A percentile compares a stretch with the other conserved stretches of the same genome.
Conservation (phyloP, 2,113 vertebrate genomes). For the Vulpes lagopus region DNA sequence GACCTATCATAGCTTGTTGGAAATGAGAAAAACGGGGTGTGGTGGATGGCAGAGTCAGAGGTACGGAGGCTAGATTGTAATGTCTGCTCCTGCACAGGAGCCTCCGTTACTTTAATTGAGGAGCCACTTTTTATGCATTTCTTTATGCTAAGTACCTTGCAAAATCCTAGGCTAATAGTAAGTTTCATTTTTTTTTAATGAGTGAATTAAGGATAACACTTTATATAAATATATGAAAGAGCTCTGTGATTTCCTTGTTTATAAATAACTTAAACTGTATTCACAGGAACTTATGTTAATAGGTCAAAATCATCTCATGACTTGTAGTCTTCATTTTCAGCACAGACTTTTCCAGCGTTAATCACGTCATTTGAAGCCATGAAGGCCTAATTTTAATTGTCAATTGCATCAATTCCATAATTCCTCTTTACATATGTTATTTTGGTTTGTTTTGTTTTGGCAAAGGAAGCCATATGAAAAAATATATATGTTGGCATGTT, state of each 20-base stretch:
- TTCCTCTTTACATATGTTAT: neutral
- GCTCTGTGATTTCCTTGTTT: neutral
- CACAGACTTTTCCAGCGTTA: neutral
- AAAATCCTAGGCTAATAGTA: neutral
- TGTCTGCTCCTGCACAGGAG: neutral
- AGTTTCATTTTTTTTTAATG: neutral
- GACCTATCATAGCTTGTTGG: neutral
- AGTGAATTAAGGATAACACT: neutral
- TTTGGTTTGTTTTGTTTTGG: neutral
- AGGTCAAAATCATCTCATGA: conserved; percentile 31
- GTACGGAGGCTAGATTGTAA: neutral
- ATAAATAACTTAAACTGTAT: conserved; percentile 4
- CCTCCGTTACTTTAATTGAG: neutral
- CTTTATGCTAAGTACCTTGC: neutral
- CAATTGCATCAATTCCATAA: neutral
- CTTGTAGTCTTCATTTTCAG: neutral
- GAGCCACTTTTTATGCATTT: neutral
- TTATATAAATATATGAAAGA: neutral
- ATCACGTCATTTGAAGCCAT: neutral
- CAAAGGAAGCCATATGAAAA: neutral
- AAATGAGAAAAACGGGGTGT: neutral
- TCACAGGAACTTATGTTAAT: neutral
- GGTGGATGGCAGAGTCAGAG: neutral
- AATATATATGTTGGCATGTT: neutral
- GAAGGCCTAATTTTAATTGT: neutral